Conservation (phyloP, 2,888 invertebrate genomes). For the Lumbricus terrestris region DNA sequence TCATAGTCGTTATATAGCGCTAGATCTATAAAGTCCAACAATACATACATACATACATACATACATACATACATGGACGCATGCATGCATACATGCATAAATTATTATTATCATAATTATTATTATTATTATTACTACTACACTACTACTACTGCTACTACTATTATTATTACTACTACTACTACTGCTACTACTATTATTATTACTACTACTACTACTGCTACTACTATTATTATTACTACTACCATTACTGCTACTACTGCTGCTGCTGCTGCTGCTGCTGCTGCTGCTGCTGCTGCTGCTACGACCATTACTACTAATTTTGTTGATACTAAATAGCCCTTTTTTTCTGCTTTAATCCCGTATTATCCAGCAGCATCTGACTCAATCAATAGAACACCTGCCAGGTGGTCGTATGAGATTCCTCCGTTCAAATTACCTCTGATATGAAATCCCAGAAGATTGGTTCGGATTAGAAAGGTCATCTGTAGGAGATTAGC, state of each 20-base stretch:
- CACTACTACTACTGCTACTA: no score
- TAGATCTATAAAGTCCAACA: no score
- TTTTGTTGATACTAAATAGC: not conserved
- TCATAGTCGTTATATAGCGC: no score
- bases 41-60: no score
- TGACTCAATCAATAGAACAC: not conserved
- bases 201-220: not conserved
- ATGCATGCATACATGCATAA: no score
- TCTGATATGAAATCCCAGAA: not conserved
- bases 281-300: no score
- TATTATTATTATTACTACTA: no score
- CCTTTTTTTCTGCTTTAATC: not conserved
- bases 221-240: not conserved
- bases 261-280: no score
- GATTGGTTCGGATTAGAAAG: not conserved
- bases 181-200: not conserved
- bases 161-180: no score
- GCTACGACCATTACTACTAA: not conserved
- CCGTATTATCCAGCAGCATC: not conserved
- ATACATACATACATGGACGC: no score
- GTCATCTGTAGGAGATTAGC: not conserved
- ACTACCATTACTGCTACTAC: no score
- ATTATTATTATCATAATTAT: not conserved
- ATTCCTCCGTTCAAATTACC: not conserved
- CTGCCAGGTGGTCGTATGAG: not conserved